Percentiles rank a stretch among this genome's conserved stretches.
Conservation (phyloP, 2,113 vertebrate species). For the Ictalurus punctatus region DNA sequence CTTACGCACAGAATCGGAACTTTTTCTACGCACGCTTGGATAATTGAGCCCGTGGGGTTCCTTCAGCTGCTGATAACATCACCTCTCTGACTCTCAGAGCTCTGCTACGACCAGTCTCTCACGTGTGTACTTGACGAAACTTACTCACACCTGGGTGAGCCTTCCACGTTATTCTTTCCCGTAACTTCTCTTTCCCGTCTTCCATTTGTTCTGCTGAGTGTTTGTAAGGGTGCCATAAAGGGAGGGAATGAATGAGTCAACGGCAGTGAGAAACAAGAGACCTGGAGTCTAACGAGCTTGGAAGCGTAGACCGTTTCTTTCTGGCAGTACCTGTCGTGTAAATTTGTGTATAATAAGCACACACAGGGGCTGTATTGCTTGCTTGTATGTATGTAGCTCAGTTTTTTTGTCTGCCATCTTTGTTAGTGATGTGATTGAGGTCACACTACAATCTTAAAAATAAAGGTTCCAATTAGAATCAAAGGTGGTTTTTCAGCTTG, state of each 20-base stretch:
- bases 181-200: neutral
- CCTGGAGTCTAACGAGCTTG: neutral
- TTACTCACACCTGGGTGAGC: neutral
- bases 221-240: neutral
- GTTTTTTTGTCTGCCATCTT: neutral
- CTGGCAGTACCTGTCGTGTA: neutral
- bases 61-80: neutral
- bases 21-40: neutral
- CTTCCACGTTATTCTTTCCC: neutral
- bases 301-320: neutral
- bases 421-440: neutral
- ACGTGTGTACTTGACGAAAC: neutral
- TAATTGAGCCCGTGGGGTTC: neutral
- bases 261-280: neutral
- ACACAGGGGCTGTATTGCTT: neutral
- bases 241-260: neutral
- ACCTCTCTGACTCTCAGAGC: neutral
- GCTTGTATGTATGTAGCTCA: neutral
- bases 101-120: neutral
- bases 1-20: neutral
- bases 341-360: neutral
- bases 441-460: neutral
- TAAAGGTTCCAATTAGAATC: too few relatives aligned
- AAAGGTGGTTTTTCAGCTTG: too few relatives aligned
- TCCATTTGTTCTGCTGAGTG: neutral